These are phyloP conservation scores for Achroia grisella DNA, from an alignment of 1,140 invertebrate genomes.

Conservation along the genomic window DNA sequence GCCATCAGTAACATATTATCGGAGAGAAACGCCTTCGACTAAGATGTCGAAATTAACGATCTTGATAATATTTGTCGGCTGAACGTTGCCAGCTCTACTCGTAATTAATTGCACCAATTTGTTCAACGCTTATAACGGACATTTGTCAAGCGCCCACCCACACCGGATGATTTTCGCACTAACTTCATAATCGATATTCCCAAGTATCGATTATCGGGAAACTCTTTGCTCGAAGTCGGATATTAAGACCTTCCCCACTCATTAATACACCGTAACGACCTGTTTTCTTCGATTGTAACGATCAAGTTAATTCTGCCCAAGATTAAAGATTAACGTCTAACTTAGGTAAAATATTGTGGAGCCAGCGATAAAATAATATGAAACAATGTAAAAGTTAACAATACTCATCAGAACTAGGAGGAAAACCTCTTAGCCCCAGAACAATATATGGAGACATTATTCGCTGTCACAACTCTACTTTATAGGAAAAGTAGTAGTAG, in stretches of 20 bases:
- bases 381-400: slow-evolving; percentile 55
- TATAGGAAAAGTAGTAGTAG: slow-evolving; percentile 62
- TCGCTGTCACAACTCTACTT: slow-evolving; percentile 70
- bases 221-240: slow-evolving; percentile 29
- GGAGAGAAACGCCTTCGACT: slow-evolving; percentile 33
- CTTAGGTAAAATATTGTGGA: slow-evolving; percentile 28
- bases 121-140: slow-evolving; percentile 68
- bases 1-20: slow-evolving; percentile 45
- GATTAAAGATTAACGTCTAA: slow-evolving; percentile 16
- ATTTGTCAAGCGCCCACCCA: slow-evolving; percentile 64
- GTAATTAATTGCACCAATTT: slow-evolving; percentile 71
- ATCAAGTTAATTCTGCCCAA: slow-evolving; percentile 16
- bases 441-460: slow-evolving; percentile 71
- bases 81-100: slow-evolving; percentile 48
- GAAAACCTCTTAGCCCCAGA: slow-evolving; percentile 68
- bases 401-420: slow-evolving; percentile 58
- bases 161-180: slow-evolving; percentile 60
- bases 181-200: slow-evolving; percentile 66
- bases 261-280: slow-evolving; percentile 35
- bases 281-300: slow-evolving; percentile 20
- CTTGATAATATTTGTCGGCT: slow-evolving; percentile 71
- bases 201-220: slow-evolving; percentile 44
- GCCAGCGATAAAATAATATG: slow-evolving; percentile 36
- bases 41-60: slow-evolving; percentile 71
- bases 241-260: slow-evolving; percentile 29